Evolutionary conservation across 2,797 vertebrate genomes (phyloP).

Genomic region (Falco novaeseelandiae): DNA sequence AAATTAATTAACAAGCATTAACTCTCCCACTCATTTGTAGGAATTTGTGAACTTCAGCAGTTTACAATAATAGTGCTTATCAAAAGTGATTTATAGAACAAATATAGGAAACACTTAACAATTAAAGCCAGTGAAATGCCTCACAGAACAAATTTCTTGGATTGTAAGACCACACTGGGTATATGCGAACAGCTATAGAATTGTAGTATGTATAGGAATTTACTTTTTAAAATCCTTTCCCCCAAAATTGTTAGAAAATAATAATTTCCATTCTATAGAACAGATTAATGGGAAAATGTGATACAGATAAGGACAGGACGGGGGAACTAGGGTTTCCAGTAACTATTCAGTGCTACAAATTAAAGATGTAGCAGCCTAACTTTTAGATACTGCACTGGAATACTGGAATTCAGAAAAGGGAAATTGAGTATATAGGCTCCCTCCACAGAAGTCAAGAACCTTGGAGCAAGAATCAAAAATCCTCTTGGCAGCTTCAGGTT

Average conservation of each 20-base stretch:
- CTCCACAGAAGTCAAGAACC: neutral
- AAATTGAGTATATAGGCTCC: neutral
- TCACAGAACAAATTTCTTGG: neutral
- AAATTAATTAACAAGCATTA: neutral
- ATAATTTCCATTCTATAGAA: neutral
- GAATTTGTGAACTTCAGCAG: neutral
- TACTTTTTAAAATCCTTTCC: neutral
- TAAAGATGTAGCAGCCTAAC: neutral
- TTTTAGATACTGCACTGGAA: neutral
- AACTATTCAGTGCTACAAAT: neutral
- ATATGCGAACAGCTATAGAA: neutral
- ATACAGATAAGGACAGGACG: neutral
- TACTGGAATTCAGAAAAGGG: neutral
- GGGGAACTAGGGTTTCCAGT: neutral
- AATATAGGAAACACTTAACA: neutral
- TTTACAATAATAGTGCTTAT: neutral
- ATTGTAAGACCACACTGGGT: neutral
- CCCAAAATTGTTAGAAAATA: neutral
- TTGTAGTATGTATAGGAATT: neutral
- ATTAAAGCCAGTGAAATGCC: neutral
- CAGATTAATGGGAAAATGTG: neutral
- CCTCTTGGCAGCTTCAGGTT: neutral
- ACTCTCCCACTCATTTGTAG: neutral
- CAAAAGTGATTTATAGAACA: neutral
- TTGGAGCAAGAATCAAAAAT: neutral